A percentile compares a stretch with the other conserved stretches of the same genome.
Evolutionary conservation across 2,113 vertebrate species (phyloP).

Genomic region (Dasyornis broadbenti): DNA sequence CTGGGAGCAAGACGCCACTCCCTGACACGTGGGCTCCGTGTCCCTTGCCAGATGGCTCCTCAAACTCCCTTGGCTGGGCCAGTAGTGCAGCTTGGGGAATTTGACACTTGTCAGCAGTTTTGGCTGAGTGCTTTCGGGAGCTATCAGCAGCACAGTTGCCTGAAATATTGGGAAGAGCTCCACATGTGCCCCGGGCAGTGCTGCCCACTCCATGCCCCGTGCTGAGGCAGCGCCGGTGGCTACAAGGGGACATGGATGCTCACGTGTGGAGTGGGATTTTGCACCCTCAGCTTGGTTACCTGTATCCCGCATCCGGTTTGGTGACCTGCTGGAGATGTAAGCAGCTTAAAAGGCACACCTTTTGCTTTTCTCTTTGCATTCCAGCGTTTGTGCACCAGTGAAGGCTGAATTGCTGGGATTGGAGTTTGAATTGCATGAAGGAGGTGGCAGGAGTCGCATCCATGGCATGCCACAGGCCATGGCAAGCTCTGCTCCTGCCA

Average conservation of each 20-base stretch:
- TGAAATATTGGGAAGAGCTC: not conserved
- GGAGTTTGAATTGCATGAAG: not conserved
- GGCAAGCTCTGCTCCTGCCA: not conserved
- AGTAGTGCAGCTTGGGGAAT: not conserved
- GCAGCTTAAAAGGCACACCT: not conserved
- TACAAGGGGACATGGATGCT: accelerated
- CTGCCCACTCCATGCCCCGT: no score
- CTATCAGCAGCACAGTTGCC: not conserved
- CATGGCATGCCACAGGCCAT: not conserved
- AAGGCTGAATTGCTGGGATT: not conserved
- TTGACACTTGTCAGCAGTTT: constrained; percentile 3
- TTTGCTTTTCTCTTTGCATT: not conserved
- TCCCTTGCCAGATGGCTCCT: constrained; percentile 10
- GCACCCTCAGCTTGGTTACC: not conserved
- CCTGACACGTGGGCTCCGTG: not conserved
- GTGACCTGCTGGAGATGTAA: not conserved
- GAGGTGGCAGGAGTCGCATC: not conserved
- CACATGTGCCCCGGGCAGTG: accelerated
- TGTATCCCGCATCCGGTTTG: accelerated
- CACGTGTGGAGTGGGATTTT: not conserved
- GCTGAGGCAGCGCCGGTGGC: not conserved
- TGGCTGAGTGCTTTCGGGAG: not conserved
- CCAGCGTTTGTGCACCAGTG: not conserved
- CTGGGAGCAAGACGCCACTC: not conserved
- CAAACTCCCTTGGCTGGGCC: not conserved